These are phyloP conservation scores for Isurus oxyrinchus DNA, from an alignment of 2,113 vertebrate genomes.

Conservation along the genomic window DNA sequence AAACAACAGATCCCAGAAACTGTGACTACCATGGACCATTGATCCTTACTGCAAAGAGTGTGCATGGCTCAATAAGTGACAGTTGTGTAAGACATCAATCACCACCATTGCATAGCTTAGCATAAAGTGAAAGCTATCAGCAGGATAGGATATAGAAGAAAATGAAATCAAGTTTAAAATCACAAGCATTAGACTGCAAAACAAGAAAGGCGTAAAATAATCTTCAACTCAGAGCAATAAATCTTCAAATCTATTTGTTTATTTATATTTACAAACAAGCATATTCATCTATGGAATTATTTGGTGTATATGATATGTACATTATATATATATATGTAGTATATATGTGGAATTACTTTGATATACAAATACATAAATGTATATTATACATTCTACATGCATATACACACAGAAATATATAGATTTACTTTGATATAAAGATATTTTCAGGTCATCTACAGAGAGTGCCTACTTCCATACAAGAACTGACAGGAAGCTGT, in stretches of 20 bases:
- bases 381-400: too few relatives aligned
- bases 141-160: neutral
- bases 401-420: too few relatives aligned
- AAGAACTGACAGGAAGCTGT: neutral
- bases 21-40: neutral
- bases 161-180: neutral
- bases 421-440: neutral
- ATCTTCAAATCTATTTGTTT: neutral
- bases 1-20: neutral
- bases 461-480: neutral
- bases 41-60: neutral
- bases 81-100: neutral
- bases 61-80: neutral
- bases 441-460: neutral
- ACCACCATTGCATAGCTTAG: neutral
- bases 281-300: neutral
- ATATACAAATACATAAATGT: too few relatives aligned
- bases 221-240: neutral
- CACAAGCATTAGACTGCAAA: neutral
- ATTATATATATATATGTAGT: neutral
- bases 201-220: neutral
- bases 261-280: neutral
- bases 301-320: too few relatives aligned
- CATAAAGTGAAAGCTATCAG: neutral
- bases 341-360: too few relatives aligned